Evolutionary conservation across 2,888 invertebrate species (phyloP), one percentile per base, ranked within the genome.

Genomic region (Meandrusa payeni): DNA sequence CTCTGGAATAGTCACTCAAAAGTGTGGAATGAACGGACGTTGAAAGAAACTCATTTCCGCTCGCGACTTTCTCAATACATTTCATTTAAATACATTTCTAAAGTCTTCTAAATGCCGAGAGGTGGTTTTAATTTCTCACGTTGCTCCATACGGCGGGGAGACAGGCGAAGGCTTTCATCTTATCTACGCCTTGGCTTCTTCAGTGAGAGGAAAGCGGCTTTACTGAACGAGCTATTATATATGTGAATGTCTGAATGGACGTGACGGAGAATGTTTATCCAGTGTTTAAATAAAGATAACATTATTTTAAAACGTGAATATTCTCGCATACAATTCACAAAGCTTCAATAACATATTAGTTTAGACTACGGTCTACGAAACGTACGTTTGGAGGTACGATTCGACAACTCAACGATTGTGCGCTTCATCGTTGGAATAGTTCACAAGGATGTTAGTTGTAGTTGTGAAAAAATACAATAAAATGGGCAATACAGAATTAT

Each of bases 1-100:
- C 70, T 69, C 69, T 76, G 69, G 75, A 78, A 76, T 70, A 76
- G 73, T 76, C 69, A 64, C 71, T 76, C 74, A 71, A 69, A 76
- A 71, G 64, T 70, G 64, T 61, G n/a, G 68, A 76, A 73, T 68
- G 69, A 74, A 70, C 65, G 61, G 53, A 55, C 65, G 57, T 51
- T 82, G 80, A 85, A 83, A 82, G 83, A 80, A 83, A 62, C 80
- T 83, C 85, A 85, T 86, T 86, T 85, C 83, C 85, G 73, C 64
- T 56, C 55, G 69, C 64, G 76, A 71, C 70, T 79, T 80, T 81
- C 73, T 82, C 83, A 81, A 86, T 85, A 82, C 81, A 82, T 83
- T 83, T 82, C 79, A 83, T 83, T 85, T 82, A 79, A 81, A 82
- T 81, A 76, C 74, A 73, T 76, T 74, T 69, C 71, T 63, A 57